phyloP scores from a whole-genome alignment of 2,797 vertebrate genomes.

The Fratercula arctica region DNA sequence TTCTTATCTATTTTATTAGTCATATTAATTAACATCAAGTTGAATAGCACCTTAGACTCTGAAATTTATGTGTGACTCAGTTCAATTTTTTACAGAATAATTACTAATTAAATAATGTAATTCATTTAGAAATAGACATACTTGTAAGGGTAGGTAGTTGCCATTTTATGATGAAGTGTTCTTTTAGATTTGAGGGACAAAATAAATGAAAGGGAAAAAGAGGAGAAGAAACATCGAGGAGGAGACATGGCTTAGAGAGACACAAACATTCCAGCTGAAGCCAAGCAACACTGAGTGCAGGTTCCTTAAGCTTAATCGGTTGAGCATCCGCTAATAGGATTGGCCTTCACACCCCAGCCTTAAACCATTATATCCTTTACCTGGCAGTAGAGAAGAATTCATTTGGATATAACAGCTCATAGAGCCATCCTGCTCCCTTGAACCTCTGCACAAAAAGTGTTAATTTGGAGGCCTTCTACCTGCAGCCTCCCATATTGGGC shows the following conservation, averaged over 20 bases:
- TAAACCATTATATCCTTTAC: not conserved
- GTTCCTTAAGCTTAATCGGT: not conserved
- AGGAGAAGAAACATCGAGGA: not conserved
- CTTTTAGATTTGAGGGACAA: not conserved
- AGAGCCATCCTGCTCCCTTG: not conserved
- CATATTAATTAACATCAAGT: not conserved
- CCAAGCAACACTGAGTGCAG: not conserved
- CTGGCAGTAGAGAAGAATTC: not conserved
- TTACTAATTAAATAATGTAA: conserved; percentile 11
- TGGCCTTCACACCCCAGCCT: not conserved
- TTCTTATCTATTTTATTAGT: conserved; percentile 26
- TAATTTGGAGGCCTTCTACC: not conserved
- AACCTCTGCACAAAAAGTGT: not conserved
- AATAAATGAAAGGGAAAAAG: not conserved
- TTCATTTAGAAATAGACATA: not conserved
- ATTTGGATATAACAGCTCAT: not conserved
- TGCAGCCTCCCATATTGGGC: not conserved
- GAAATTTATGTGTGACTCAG: conserved; percentile 23
- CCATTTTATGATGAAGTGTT: not conserved
- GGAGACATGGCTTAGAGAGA: not conserved
- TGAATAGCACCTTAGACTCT: not conserved
- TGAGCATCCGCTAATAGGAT: not conserved
- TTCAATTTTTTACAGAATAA: conserved; percentile 26
- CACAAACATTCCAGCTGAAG: not conserved
- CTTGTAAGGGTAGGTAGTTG: not conserved